Evolutionary conservation across 2,113 vertebrate species (phyloP).

Genomic region (Hylia prasina): DNA sequence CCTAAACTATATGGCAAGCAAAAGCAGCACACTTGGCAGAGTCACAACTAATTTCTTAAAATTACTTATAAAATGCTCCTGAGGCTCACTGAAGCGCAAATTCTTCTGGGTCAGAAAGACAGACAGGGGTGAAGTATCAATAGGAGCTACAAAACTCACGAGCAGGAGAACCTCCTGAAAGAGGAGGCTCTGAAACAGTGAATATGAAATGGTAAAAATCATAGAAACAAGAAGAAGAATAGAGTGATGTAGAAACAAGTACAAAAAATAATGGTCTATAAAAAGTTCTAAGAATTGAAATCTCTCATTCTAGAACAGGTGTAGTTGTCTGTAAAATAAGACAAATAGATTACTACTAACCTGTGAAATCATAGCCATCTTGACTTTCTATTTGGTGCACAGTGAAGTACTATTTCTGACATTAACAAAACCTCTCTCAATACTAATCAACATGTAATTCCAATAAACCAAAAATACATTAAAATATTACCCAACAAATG

Average conservation of each 20-base stretch:
- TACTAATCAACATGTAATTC: neutral
- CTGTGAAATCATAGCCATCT: neutral
- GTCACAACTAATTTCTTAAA: neutral
- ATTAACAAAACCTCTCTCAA: neutral
- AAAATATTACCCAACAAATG: neutral
- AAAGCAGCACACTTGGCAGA: neutral
- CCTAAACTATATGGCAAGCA: neutral
- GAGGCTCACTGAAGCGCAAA: neutral
- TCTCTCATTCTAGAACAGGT: neutral
- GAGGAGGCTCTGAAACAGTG: neutral
- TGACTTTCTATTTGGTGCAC: neutral
- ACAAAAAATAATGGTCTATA: neutral
- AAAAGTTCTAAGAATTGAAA: neutral
- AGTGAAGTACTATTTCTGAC: neutral
- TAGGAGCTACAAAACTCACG: neutral
- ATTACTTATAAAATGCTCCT: neutral
- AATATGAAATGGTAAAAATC: neutral
- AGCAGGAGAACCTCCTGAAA: neutral
- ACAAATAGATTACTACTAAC: neutral
- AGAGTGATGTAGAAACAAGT: neutral
- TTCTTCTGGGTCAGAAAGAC: neutral
- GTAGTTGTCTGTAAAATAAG: neutral
- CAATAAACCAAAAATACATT: neutral
- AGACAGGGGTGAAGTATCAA: neutral
- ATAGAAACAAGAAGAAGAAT: neutral